A percentile compares a stretch with the other conserved stretches of the same genome.
phyloP scores from a whole-genome alignment of 2,797 vertebrate species.

The Pelochelys cantorii region DNA sequence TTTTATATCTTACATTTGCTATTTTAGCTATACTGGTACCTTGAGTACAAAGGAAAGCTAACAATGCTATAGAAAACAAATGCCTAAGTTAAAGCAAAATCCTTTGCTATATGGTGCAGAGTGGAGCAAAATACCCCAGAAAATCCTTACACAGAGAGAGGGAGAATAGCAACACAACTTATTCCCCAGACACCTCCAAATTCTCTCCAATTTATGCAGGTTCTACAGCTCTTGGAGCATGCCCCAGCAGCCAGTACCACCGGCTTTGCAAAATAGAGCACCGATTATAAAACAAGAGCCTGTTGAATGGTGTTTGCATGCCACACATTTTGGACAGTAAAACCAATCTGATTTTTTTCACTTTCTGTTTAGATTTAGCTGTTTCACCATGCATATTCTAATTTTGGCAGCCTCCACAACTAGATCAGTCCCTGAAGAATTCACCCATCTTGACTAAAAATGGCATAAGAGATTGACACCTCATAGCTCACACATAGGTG shows the following conservation, averaged over 20 bases:
- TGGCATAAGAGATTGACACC: not conserved
- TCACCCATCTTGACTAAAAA: conserved; percentile 27
- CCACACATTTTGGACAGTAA: conserved; percentile 20
- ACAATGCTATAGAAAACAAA: not conserved
- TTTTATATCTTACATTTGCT: not conserved
- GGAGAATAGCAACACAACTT: not conserved
- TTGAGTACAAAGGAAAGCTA: not conserved
- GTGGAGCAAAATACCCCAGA: not conserved
- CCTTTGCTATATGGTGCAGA: not conserved
- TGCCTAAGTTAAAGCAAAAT: not conserved
- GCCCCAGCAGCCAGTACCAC: not conserved
- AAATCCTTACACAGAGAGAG: not conserved
- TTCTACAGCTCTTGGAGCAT: not conserved
- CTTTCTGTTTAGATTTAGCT: conserved; percentile 40
- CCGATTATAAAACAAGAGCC: not conserved
- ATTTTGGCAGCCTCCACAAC: not conserved
- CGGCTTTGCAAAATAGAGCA: not conserved
- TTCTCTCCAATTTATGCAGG: accelerated
- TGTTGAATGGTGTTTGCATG: conserved; percentile 8
- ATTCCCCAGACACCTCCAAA: not conserved
- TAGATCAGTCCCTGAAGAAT: conserved; percentile 24
- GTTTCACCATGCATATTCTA: conserved; percentile 32
- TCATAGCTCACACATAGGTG: not conserved
- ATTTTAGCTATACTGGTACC: not conserved
- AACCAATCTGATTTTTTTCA: not conserved